phyloP scores from a whole-genome alignment of 1,140 invertebrate species.

The Amyelois transitella region DNA sequence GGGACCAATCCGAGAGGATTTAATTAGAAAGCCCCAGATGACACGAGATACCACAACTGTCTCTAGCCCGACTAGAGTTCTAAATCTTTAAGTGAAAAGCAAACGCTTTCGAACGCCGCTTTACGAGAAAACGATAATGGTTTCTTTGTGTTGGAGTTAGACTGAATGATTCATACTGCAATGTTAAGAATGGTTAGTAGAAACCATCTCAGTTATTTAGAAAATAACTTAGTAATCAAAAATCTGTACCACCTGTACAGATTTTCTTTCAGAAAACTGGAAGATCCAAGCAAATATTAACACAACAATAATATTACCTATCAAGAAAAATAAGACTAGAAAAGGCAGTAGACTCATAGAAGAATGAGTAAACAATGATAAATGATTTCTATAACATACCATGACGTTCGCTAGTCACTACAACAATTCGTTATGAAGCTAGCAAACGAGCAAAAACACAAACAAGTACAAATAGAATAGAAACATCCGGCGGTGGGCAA shows the following conservation, averaged over 20 bases:
- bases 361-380: not conserved
- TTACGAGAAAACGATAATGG: constrained; percentile 7
- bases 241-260: too few species aligned
- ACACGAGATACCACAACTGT: constrained; percentile 33
- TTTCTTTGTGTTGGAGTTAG: constrained; percentile 8
- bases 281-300: too few species aligned
- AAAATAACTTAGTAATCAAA: not conserved
- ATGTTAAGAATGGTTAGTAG: too few species aligned
- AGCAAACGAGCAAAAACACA: not conserved
- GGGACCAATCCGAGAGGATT: constrained; percentile 31
- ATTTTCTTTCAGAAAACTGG: too few species aligned
- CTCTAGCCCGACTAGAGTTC: constrained; percentile 25
- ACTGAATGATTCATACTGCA: not conserved
- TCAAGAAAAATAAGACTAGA: too few species aligned
- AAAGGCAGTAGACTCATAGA: too few species aligned
- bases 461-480: constrained; percentile 42
- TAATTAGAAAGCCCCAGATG: constrained; percentile 46
- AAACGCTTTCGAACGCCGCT: constrained; percentile 26
- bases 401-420: not conserved
- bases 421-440: not conserved
- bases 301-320: too few species aligned
- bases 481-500: constrained; percentile 56
- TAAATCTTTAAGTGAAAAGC: constrained; percentile 42
- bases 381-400: not conserved
- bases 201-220: not conserved